Evolutionary conservation across 2,888 invertebrate species (phyloP), one percentile per base, ranked within the genome.

Genomic region (Tenthredo distinguenda): DNA sequence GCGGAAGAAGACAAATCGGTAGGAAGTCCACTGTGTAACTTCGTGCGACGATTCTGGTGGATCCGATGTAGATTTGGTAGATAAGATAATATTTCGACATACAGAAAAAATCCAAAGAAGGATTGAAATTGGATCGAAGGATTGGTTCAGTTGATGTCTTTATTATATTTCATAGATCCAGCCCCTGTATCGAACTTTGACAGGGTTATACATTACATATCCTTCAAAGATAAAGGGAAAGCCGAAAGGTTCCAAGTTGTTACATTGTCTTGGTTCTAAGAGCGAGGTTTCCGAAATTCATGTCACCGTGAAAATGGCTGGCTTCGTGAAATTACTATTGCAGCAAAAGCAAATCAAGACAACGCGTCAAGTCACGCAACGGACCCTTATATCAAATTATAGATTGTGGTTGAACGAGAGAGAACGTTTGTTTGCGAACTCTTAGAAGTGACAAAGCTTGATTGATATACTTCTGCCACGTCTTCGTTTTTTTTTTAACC

Each of bases 371-470:
- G 50, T 43, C 47, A 83, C 83, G 71, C 68, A 26, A 77, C 55
- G n/a, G n/a, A 9, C 15, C 7, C 77, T 77, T 34, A 50, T 18
- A 77, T 40, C 62, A 26, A 81, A 81, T 81, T 21, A 40, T 62
- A 62, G 37, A 62, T 50, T 31, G 71, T 31, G n/a, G 31, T 47
- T 47, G 37, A 43, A n/a, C 7, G 47, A n/a, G 47, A 47, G 12
- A n/a, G n/a, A 81, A 2, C 21, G 81, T 68, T 83, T 83, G 68
- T 47, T 68, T 83, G 47, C 47, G 50, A 83, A 83, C 47, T 71
- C 83, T 47, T 71, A 83, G 21, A 83, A 83, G 83, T 71, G 68
- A 31, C 83, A 47, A 68, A 47, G 68, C 83, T 47, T 83, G 83
- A 83, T 83, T 83, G 83, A 83, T 47, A 71, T 65, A 65, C 65